These are phyloP conservation scores for Heterodera schachtii DNA, from an alignment of 1,140 invertebrate species.

Conservation along the genomic window DNA sequence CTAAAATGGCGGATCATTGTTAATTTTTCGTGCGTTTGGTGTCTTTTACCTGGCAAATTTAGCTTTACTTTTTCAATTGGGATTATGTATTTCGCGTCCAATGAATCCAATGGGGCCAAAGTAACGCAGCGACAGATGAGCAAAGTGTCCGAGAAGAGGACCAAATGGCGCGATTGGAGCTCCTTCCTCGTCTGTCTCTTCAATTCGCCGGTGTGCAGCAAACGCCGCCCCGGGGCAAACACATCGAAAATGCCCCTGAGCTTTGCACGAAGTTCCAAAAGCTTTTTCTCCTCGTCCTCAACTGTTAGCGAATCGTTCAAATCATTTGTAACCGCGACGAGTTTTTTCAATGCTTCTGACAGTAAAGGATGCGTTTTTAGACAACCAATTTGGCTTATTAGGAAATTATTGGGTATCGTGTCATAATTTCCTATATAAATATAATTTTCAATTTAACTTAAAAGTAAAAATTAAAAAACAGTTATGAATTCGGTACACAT, in stretches of 20 bases:
- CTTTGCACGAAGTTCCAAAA: slow-evolving; percentile 51
- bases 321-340: slow-evolving; percentile 44
- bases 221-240: slow-evolving; percentile 47
- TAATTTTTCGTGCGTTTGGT: background rate
- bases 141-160: slow-evolving; percentile 47
- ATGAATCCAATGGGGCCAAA: slow-evolving; percentile 46
- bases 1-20: slow-evolving; percentile 16
- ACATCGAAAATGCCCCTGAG: slow-evolving; percentile 41
- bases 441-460: no score
- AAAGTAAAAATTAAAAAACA: no score
- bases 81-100: slow-evolving; percentile 45
- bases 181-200: slow-evolving; percentile 51
- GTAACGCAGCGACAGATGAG: slow-evolving; percentile 50
- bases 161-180: slow-evolving; percentile 46
- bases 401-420: no score
- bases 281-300: slow-evolving; percentile 36
- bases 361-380: no score
- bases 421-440: no score
- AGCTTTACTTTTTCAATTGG: slow-evolving; percentile 48
- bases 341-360: slow-evolving; percentile 51
- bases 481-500: no score
- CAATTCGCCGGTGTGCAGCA: slow-evolving; percentile 50
- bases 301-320: slow-evolving; percentile 44
- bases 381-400: no score
- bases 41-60: slow-evolving; percentile 21